Evolutionary conservation across 2,888 invertebrate species (phyloP).

Genomic region (Heterodera filipjevi): DNA sequence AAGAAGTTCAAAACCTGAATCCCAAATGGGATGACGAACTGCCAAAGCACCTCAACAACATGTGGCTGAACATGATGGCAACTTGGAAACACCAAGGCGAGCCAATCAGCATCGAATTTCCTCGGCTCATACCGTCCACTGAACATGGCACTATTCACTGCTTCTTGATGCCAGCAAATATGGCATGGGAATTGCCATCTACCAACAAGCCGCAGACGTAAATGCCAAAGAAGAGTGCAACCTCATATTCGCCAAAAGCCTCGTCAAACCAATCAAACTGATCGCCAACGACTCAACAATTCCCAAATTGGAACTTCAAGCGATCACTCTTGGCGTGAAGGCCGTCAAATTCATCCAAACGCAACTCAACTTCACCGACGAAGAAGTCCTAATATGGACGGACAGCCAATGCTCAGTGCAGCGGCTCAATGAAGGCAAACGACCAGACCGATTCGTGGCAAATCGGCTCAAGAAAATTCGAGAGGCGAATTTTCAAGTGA

Average conservation of each 20-base stretch:
- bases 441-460: neutral
- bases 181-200: neutral
- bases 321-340: neutral
- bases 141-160: neutral
- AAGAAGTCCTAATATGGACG: neutral
- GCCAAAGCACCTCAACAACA: neutral
- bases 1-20: slow-evolving; percentile 22
- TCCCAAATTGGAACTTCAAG: neutral
- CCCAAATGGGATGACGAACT: neutral
- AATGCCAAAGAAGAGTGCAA: neutral
- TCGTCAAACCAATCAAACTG: neutral
- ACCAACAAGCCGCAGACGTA: neutral
- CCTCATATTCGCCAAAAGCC: slow-evolving; percentile 6
- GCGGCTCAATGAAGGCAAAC: neutral
- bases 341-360: neutral
- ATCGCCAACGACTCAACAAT: neutral
- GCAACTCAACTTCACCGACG: neutral
- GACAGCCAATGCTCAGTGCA: neutral
- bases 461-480: neutral
- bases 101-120: neutral
- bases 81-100: neutral
- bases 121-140: neutral
- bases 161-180: slow-evolving; percentile 14
- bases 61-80: neutral
- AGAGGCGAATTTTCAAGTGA: neutral